These are phyloP conservation scores for Regulus satrapa DNA, from an alignment of 2,113 vertebrate genomes.

Conservation along the genomic window DNA sequence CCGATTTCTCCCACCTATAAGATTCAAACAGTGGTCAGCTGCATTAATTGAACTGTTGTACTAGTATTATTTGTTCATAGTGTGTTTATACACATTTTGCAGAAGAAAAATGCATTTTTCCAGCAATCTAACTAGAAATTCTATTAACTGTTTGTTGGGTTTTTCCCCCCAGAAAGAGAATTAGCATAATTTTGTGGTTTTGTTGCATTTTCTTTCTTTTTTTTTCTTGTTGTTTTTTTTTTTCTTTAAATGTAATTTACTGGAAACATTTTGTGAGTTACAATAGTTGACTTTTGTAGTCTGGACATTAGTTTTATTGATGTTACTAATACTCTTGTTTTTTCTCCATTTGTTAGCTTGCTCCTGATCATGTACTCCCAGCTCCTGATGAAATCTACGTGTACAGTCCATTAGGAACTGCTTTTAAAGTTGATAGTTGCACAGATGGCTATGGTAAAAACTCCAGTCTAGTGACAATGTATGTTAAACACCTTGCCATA, in stretches of 20 bases:
- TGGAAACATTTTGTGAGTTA: neutral
- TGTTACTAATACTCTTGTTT: neutral
- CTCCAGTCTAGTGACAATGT: conserved; percentile 95
- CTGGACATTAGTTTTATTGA: neutral
- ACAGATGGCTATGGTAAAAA: conserved; percentile 81
- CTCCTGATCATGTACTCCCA: conserved; percentile 94
- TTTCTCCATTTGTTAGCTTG: conserved; percentile 74
- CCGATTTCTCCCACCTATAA: neutral
- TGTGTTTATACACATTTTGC: neutral
- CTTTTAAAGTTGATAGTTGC: conserved; percentile 83
- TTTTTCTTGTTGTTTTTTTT: too few species aligned
- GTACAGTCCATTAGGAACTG: conserved; percentile 92
- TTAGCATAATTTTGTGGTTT: too few species aligned
- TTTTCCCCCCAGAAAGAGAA: neutral
- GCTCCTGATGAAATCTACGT: conserved; percentile 85
- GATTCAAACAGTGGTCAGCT: neutral
- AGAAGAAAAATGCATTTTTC: neutral
- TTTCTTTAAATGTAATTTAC: neutral
- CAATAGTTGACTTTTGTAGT: neutral
- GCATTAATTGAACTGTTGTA: neutral
- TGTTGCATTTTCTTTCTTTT: too few species aligned
- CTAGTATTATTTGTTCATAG: neutral
- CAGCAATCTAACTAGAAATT: neutral
- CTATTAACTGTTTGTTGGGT: neutral
- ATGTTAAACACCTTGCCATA: conserved; percentile 58